Conservation (phyloP, 2,113 vertebrate genomes). For the Pituophis catenifer region DNA sequence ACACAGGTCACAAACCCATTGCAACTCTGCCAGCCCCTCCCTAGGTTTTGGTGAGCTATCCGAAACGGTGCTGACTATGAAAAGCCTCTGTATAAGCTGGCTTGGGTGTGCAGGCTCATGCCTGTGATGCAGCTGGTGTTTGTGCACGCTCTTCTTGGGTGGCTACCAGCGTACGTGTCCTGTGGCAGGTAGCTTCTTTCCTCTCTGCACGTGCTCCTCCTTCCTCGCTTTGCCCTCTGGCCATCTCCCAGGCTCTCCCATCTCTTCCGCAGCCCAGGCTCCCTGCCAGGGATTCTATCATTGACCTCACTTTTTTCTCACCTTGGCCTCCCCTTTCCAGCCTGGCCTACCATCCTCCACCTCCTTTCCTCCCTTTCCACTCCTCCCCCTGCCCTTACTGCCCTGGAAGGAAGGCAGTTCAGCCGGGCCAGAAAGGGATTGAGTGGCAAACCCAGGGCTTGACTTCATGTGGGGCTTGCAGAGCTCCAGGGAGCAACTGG, state of each 20-base stretch:
- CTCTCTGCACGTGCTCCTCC: neutral
- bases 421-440: neutral
- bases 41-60: neutral
- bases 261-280: neutral
- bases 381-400: too few species aligned
- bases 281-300: neutral
- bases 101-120: neutral
- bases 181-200: constrained; percentile 12
- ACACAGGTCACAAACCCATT: neutral
- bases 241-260: neutral
- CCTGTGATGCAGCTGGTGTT: neutral
- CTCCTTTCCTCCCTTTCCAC: neutral
- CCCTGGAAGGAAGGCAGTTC: neutral
- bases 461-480: neutral
- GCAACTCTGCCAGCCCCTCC: neutral
- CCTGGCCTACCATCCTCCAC: neutral
- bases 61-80: neutral
- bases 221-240: neutral
- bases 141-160: neutral
- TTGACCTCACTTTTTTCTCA: neutral
- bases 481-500: neutral
- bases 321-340: neutral
- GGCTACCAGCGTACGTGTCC: neutral
- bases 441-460: neutral
- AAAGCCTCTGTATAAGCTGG: neutral